Evolutionary conservation across 2,113 vertebrate genomes (phyloP), one percentile per base, ranked within the genome.

Genomic region (Brachyistius frenatus): DNA sequence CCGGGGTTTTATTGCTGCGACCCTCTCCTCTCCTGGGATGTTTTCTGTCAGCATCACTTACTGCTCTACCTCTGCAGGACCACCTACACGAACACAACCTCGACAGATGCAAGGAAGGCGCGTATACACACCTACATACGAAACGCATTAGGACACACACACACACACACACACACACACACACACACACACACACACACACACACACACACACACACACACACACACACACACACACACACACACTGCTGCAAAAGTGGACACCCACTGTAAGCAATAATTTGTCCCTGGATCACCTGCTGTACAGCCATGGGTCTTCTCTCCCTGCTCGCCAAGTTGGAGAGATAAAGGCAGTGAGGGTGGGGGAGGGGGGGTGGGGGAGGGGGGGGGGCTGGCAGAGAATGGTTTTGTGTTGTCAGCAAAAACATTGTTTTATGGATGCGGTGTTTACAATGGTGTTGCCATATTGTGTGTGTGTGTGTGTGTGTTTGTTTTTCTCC

Each of bases 371-470:
- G n/a, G 16, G 31, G 31, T 49, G 3, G 33, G 14, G 35, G 14
- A 32, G 73, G 44, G 56, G 32, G 61, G 47, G 77, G 78, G 32
- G 66, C 23, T 3, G 78, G 73, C 13, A 3, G 74, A 76, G 71
- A 88, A 81, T 66, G 56, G 44, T 89, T 88, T 78, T 90, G 73
- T 90, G 69, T 79, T 91, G 90, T 93, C 90, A 93, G 90, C 88
- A 90, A 80, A 91, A 91, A 90, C 69, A 85, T 81, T 91, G 86
- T 89, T 92, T 92, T 91, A 92, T 88, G 81, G 86, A 89, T 87
- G 86, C 77, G 35, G 72, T 83, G 80, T 88, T 89, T 88, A 86
- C 78, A 81, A 53, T 68, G 61, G 33, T 71, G 84, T 73, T 86
- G 74, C 87, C 65, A 68, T 72, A 76, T 61, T 69, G 39, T 65